Evolutionary conservation across 2,113 vertebrate genomes (phyloP), one percentile per base, ranked within the genome.

Genomic region (Poecile atricapillus): DNA sequence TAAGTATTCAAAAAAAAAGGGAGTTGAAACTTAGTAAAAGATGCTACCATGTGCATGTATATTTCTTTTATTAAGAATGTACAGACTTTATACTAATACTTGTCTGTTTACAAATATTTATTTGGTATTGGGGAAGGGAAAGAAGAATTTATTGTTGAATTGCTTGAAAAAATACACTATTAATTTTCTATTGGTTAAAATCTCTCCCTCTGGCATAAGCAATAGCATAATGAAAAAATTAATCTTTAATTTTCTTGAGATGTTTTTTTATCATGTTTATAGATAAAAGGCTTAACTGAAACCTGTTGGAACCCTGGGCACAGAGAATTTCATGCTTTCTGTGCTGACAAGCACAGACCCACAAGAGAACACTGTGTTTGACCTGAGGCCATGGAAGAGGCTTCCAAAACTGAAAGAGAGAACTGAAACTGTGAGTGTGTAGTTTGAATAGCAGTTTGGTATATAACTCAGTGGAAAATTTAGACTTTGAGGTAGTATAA

Each of bases 171-270:
- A 43, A 83, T 28, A 22, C 2, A 33, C 8, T 56, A 50, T 82
- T 93, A 52, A 93, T 87, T 97, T 97, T 89, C 43, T 58, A 28
- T 92, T 85, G 30, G n/a, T 87, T 94, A 74, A 91, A 81, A 2
- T 35, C 8, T 41, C 16, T 83, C 67, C n/a, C 64, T 85, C 35
- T 86, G 68, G 13, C 67, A 89, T 85, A 91, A 84, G 23, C 33
- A 83, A 80, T 80, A 94, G 39, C 23, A 53, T 28, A 35, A 91
- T 27, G 49, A 43, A 91, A 93, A 94, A 95, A 65, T 59, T 64
- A 5, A 58, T 53, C 24, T 86, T 87, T 70, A 87, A 79, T 93
- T 89, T 91, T 89, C 83, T 75, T 83, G 43, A 88, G 46, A 50
- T 90, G 5, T 7, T 95, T 95, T 95, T 95, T 95, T 82, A 78